Evolutionary conservation across 1,140 invertebrate species (phyloP), one percentile per base, ranked within the genome.

Genomic region (Aphelenchoides avenae): DNA sequence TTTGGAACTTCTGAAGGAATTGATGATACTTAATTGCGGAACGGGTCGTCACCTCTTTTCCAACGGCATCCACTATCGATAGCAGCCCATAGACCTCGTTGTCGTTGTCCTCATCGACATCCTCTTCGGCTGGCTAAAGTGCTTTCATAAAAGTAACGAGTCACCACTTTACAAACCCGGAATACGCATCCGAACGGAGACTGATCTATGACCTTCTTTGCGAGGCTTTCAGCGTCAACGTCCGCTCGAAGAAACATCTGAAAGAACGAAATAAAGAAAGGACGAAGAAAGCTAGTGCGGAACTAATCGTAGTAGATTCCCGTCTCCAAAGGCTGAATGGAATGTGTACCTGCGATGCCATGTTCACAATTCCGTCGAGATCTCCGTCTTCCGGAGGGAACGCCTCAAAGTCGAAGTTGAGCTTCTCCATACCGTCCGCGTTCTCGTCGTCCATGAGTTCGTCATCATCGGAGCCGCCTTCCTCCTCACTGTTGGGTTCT

Each of bases 321-420:
- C n/a, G n/a, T n/a, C n/a, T n/a, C n/a, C n/a, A n/a, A n/a, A n/a
- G n/a, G 1, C 40, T 11, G 13, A 46, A 64, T 48, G 6, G 27
- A 27, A 27, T 22, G 18, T n/a, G 5, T n/a, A 64, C 63, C 34
- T 67, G 65, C 1, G 61, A 46, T 13, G 70, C 29, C 22, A 67
- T 49, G 47, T 70, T 70, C 26, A 41, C 46, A 5, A 67, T 27
- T 33, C 52, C 50, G 9, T 66, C 39, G 20, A 64, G 18, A 52
- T 67, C 65, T 2, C 34, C 43, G n/a, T 57, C 37, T 42, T 51
- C 31, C 3, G 68, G 66, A 0, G 65, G 65, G 31, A 66, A 54
- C 1, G 65, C 65, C 47, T 67, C 65, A 52, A 67, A 67, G 31
- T 67, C 58, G 33, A 67, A 64, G 39, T 57, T 55, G 31, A 67